Evolutionary conservation across 2,888 invertebrate species (phyloP).

Genomic region (Eugnorisma glareosa): DNA sequence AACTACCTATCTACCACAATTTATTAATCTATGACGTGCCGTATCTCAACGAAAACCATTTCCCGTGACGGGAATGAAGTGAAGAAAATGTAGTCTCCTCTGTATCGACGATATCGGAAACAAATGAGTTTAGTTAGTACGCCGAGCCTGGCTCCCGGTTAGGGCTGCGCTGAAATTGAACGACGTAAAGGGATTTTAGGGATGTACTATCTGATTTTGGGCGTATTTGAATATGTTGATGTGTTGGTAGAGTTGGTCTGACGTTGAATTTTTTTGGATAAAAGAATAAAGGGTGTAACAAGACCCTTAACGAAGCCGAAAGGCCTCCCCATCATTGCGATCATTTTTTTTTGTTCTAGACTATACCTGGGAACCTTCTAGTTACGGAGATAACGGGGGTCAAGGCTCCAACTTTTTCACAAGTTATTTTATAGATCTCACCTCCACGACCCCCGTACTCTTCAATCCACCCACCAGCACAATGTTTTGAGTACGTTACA

Average conservation of each 20-base stretch:
- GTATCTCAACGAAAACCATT: conserved; percentile 70
- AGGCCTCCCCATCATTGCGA: too few species aligned
- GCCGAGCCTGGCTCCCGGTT: conserved; percentile 52
- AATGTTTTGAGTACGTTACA: too few species aligned
- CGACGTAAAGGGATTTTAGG: conserved; percentile 57
- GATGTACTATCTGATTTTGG: conserved; percentile 56
- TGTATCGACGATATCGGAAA: conserved; percentile 75
- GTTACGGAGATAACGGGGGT: too few species aligned
- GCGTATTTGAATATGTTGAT: conserved; percentile 56
- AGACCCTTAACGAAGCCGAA: too few species aligned
- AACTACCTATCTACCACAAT: not conserved
- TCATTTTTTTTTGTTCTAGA: too few species aligned
- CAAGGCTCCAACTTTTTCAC: too few species aligned
- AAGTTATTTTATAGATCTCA: too few species aligned
- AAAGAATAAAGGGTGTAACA: too few species aligned
- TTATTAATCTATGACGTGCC: conserved; percentile 61
- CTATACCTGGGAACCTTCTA: too few species aligned
- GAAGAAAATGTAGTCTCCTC: conserved; percentile 74
- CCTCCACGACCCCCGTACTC: too few species aligned
- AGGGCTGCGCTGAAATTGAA: conserved; percentile 60
- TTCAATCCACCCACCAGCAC: too few species aligned
- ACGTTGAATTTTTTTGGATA: conserved; percentile 7
- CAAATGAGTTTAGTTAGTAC: conserved; percentile 77
- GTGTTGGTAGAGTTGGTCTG: conserved; percentile 16
- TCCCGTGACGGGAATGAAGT: conserved; percentile 73